Base-by-base conservation (phyloP, 2,888 invertebrate species). In the Pristionchus japonicus region DNA sequence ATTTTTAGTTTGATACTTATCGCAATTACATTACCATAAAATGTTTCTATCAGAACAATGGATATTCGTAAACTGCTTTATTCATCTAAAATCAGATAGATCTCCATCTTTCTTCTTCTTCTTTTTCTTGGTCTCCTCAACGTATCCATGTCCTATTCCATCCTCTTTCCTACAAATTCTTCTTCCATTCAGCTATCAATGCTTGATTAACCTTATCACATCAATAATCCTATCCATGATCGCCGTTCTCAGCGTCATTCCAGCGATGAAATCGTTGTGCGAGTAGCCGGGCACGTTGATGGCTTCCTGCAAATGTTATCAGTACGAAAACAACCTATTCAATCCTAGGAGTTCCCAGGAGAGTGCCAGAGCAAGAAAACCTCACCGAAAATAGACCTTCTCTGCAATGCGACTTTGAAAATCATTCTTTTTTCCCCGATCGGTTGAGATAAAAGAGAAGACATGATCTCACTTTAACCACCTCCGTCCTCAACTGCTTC, bases 191-290 rank as follows among this genome's bases (percentile, higher is more conserved):
- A 70, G 9, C 20, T 17, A 2, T 40, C 9, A 70, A 6, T 9
- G 37, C 27, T n/a, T 2, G 40, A 74, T 20, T 20, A 27, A 47
- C 77, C 82, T 31, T n/a, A 85, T 64, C 1, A 64, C 43, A 3
- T 85, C 20, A 7, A 85, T n/a, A 3, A 85, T 85, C n/a, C 61
- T 11, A n/a, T 85, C 85, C 13, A 85, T 27, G 31, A 85, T 85
- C 40, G 34, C 64, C 40, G n/a, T 27, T 23, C 64, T 85, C 20
- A 85, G 3, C 20, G 49, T 85, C 27, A 31, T 85, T 37, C 85
- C 85, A 9, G 85, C 85, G 15, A 85, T 52, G 40, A 85, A 85
- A 27, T 85, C 85, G 31, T 85, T 85, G 47, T 85, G 85, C 0
- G 43, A 40, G 64, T 85, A 85, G n/a, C 64, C 64, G 40, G 37